Base-by-base conservation (phyloP, 2,797 vertebrate genomes). In the Spinus olivaceus region DNA sequence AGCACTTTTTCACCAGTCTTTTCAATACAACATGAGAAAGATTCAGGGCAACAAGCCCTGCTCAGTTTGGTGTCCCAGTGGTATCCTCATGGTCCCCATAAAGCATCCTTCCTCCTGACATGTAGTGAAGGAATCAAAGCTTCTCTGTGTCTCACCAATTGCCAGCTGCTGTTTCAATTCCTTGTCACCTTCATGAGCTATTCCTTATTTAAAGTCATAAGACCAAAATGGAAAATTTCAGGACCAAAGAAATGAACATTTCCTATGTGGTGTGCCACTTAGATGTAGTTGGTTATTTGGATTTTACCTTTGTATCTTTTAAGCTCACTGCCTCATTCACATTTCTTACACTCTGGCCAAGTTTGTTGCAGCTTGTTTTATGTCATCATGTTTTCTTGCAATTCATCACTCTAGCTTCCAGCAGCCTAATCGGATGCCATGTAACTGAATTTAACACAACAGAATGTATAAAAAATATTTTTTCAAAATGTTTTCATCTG, bases 361-460 rank as follows among this genome's bases (percentile, higher is more conserved):
- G 51, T 94, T 77, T 27, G n/a, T 37, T 94, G 81, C 63, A 86
- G 73, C 89, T 90, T 89, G 65, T 79, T 89, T 59, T 50, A 59
- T 90, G 85, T 95, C 63, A 91, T 95, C 91, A 74, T 79, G 73
- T 94, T 96, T 91, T 81, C 72, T 64, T 92, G 93, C 70, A 90
- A 47, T 92, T 76, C 78, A 81, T 94, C 76, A 78, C 49, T 76
- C 69, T 59, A 51, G 39, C 60, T 97, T 95, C 76, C 81, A 81
- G 92, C 63, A 83, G 90, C 83, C 79, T 96, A 93, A 95, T 94
- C 14, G 0, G 59, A 83, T 92, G 70, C 81, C 71, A 57, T 70
- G 54, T 86, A 92, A 93, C 64, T 79, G 79, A 97, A 90, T 95
- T 97, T 97, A 96, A 92, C 67, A 88, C 87, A 95, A 83, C 79